Evolutionary conservation across 2,888 invertebrate species (phyloP), one percentile per base, ranked within the genome.

Genomic region (Cataglyphis albicans): DNA sequence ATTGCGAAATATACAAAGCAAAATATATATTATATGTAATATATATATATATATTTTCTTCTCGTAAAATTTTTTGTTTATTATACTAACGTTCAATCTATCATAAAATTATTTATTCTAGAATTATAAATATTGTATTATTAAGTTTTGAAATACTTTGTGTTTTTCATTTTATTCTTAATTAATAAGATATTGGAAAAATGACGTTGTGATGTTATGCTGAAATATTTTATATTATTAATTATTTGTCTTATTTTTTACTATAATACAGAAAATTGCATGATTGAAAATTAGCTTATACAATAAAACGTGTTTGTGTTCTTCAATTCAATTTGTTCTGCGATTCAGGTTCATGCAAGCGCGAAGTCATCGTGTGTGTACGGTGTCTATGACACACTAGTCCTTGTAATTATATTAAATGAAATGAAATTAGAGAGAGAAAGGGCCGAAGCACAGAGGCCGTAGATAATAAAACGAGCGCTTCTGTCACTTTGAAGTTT

Each of bases 391-490:
- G 68, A 73, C 67, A 68, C 68, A 81, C 29, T 25, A 52, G 68
- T 18, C 32, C 63, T 68, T 67, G 80, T 86, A 86, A 86, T 86
- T 84, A 85, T 85, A 85, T 86, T 85, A 86, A 85, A 86, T 73
- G 73, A 73, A 83, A 83, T 83, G 78, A 78, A 86, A 78, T 83
- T 83, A 81, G 82, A 78, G 70, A 52, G 48, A 15, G 15, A 65
- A 12, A 48, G 59, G n/a, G n/a, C 59, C 48, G n/a, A 21, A n/a
- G 48, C 52, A 72, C 59, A 68, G 44, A 63, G 65, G 59, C 48
- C 38, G 72, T 70, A 63, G 74, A 74, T 75, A 70, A 81, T 83
- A 80, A 75, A 84, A 74, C 86, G 75, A 74, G 59, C 63, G 64
- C 25, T 67, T 61, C 38, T 59, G 73, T 68, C 74, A 75, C 64